Evolutionary conservation across 2,888 invertebrate species (phyloP), one percentile per base, ranked within the genome.

Genomic region (Perizoma flavofasciatum): DNA sequence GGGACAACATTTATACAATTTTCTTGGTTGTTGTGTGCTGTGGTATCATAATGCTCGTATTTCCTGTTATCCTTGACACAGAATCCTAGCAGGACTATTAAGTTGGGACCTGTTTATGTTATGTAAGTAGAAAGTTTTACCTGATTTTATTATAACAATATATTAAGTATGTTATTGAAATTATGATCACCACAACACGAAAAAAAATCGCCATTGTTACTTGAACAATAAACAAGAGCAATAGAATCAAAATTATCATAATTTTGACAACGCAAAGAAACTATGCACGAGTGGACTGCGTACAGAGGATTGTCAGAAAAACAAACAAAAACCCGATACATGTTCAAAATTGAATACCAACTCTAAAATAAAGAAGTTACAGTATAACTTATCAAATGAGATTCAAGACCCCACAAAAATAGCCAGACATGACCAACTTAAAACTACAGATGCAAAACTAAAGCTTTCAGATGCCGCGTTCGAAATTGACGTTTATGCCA

Each of bases 381-480:
- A 58, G 60, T 52, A 10, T 22, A 54, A 32, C 45, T 59, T 49
- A 6, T 39, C 22, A 49, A 70, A 70, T 67, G 63, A 71, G 71
- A 75, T 72, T 66, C 74, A 77, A 72, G 71, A 78, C 68, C 72
- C 74, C 74, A 77, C 73, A 74, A 77, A 82, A 83, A 81, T 78
- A 64, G 68, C 58, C 52, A 66, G 61, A 67, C 48, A 67, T 49
- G 51, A 68, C 75, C 63, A 72, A 66, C 41, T 66, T 75, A 68
- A n/a, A n/a, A 49, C 49, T 72, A 57, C 65, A 11, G 55, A 47
- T 52, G 35, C 45, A 52, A 48, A 63, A 63, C 41, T 46, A 54
- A 52, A 59, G 63, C 49, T 37, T 34, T 37, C 9, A 45, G 44
- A 57, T 45, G 34, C 41, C 37, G 5, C 68, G 61, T 44, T 55